Conservation (phyloP, 37 sponge, comb jelly and placozoan species). For the Trichoplax adhaerens region DNA sequence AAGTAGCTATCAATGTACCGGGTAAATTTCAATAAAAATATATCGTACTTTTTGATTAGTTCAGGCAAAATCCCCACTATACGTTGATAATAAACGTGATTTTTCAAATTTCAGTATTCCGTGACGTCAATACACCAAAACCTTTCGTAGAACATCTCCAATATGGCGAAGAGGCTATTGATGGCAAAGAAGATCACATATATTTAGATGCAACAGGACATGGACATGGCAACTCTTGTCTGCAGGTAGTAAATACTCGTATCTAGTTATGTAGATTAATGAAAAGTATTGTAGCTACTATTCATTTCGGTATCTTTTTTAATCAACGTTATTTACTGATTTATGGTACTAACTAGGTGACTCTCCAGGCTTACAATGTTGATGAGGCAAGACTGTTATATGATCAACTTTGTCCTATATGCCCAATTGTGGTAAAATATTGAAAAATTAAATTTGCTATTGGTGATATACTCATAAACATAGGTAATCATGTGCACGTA, state of each 20-base stretch:
- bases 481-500: too few relatives aligned
- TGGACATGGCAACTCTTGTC: not conserved
- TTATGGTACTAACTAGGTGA: not conserved
- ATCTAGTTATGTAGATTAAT: not conserved
- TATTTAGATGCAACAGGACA: not conserved
- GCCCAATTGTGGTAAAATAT: not conserved
- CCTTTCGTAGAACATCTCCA: not conserved
- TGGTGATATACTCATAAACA: too few relatives aligned
- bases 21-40: not conserved
- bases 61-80: too few relatives aligned
- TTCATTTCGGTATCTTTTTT: too few relatives aligned
- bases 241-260: not conserved
- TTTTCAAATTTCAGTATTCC: not conserved
- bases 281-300: too few relatives aligned
- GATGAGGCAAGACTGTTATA: conserved; percentile 1
- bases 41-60: too few relatives aligned
- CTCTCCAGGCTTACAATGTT: not conserved
- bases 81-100: too few relatives aligned
- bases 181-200: not conserved
- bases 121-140: not conserved
- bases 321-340: too few relatives aligned
- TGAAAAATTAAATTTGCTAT: not conserved
- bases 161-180: not conserved
- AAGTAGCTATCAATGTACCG: not conserved
- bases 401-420: not conserved